Conservation (phyloP, 2,113 vertebrate genomes). For the Typhlomys cinereus region DNA sequence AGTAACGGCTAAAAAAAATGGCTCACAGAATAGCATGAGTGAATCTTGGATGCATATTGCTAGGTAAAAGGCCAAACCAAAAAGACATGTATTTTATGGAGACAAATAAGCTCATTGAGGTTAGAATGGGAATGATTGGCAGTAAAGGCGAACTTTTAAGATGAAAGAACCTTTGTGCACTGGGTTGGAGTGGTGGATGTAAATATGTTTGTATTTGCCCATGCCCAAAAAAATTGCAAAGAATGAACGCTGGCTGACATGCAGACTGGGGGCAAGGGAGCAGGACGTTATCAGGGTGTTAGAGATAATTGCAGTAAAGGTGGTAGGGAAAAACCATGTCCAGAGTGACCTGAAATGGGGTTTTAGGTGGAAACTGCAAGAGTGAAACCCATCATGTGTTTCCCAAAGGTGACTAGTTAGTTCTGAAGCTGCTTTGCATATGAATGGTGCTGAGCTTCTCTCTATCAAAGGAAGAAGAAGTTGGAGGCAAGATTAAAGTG, state of each 20-base stretch:
- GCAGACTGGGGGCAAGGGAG: not conserved
- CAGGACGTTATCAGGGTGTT: not conserved
- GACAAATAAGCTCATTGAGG: not conserved
- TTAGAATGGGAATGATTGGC: not conserved
- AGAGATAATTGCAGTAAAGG: not conserved
- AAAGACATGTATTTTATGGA: not conserved
- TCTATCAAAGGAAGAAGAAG: not conserved
- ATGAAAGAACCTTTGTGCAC: not conserved
- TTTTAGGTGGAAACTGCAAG: not conserved
- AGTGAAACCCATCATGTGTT: not conserved
- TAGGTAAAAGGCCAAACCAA: not conserved
- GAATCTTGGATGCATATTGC: not conserved
- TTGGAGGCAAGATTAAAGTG: not conserved
- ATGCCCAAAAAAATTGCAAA: not conserved
- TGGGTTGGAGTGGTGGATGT: not conserved
- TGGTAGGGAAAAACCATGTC: not conserved
- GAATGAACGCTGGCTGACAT: not conserved
- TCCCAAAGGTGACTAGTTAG: not conserved
- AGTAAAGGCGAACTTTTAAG: not conserved
- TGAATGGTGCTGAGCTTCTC: not conserved
- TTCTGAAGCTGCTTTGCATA: not conserved
- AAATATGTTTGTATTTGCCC: not conserved
- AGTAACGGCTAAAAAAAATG: not conserved
- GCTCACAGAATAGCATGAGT: too few species aligned
- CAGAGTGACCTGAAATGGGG: not conserved